Conservation (phyloP, 2,888 invertebrate genomes). For the Cristatella mucedo region DNA sequence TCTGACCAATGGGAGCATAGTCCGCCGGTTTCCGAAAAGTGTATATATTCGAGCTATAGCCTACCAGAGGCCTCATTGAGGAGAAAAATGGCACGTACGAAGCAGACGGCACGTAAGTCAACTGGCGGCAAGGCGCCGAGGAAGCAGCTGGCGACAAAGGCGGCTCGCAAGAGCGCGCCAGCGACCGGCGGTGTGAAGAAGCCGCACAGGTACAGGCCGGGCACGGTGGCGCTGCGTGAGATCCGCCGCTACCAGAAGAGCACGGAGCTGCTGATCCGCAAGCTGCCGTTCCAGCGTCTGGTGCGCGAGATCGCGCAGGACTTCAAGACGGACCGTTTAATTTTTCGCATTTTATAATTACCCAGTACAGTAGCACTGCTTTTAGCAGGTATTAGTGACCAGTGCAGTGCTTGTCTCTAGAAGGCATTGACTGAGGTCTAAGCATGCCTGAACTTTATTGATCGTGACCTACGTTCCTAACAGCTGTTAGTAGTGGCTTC, state of each 20-base stretch:
- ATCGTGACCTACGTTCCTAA: too few relatives aligned
- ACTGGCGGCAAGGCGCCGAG: slow-evolving; percentile 62
- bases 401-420: too few relatives aligned
- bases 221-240: slow-evolving; percentile 89
- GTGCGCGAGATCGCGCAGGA: slow-evolving; percentile 94
- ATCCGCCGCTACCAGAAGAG: slow-evolving; percentile 92
- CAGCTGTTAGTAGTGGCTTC: too few relatives aligned
- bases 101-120: slow-evolving; percentile 91
- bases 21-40: too few relatives aligned
- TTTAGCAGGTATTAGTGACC: too few relatives aligned
- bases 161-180: slow-evolving; percentile 82
- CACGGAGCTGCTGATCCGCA: slow-evolving; percentile 82
- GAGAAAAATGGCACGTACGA: slow-evolving; percentile 83
- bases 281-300: slow-evolving; percentile 83
- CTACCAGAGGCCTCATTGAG: too few relatives aligned
- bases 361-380: too few relatives aligned
- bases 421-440: too few relatives aligned
- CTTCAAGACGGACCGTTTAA: slow-evolving; percentile 87
- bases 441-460: too few relatives aligned
- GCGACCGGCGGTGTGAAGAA: slow-evolving; percentile 90
- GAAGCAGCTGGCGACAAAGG: slow-evolving; percentile 81
- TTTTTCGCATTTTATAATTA: too few relatives aligned
- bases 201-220: slow-evolving; percentile 86
- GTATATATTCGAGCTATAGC: too few relatives aligned
- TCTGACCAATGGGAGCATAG: too few relatives aligned